Conservation (phyloP, 2,797 vertebrate species). For the Ataeniobius toweri region DNA sequence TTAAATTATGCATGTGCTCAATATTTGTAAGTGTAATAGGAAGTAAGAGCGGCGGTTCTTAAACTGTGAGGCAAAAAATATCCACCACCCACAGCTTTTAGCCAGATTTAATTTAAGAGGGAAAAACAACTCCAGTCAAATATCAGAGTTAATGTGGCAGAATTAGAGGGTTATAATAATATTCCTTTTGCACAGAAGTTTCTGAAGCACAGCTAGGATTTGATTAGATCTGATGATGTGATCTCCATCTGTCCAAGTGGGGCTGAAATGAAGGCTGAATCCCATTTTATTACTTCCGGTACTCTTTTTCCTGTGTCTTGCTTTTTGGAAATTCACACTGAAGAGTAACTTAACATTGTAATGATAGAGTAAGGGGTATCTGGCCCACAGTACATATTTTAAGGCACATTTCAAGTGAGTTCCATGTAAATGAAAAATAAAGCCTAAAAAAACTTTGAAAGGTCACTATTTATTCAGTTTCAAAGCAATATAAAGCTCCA, state of each 20-base stretch:
- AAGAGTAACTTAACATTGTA: not conserved
- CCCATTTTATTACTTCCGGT: not conserved
- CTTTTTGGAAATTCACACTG: not conserved
- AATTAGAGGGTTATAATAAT: constrained; percentile 9
- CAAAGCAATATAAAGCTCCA: not conserved
- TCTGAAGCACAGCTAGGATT: constrained; percentile 3
- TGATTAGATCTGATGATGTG: constrained; percentile 11
- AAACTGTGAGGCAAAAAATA: constrained; percentile 40
- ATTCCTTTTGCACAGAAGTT: constrained; percentile 7
- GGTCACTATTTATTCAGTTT: not conserved
- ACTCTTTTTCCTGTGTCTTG: not conserved
- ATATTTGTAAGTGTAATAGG: constrained; percentile 82
- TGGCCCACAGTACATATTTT: not conserved
- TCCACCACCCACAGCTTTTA: constrained; percentile 54
- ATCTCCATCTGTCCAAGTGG: constrained; percentile 20
- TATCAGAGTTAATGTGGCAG: constrained; percentile 36
- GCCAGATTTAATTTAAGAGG: constrained; percentile 54
- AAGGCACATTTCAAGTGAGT: not conserved
- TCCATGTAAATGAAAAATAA: not conserved
- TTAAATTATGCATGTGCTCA: constrained; percentile 82
- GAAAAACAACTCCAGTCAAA: constrained; percentile 26
- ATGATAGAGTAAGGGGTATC: not conserved
- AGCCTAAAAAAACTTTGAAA: not conserved
- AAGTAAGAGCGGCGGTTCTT: constrained; percentile 66
- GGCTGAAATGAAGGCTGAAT: not conserved